Percentiles rank a stretch among this genome's conserved stretches.
phyloP scores from a whole-genome alignment of 2,888 invertebrate genomes.

The Lacanobia wlatinum region DNA sequence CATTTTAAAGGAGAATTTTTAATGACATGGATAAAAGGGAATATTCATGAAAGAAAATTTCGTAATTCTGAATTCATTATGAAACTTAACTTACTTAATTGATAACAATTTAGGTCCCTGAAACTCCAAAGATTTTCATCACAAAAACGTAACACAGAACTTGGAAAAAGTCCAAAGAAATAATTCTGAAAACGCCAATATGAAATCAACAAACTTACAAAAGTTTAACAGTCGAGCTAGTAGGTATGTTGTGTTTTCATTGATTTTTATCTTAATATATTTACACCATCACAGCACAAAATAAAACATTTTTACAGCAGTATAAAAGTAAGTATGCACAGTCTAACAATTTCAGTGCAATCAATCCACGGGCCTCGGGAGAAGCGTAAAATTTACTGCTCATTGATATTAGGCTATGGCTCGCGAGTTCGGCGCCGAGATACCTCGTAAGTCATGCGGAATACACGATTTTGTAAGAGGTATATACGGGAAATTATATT shows the following conservation, averaged over 20 bases:
- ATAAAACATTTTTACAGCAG: constrained; percentile 35
- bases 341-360: constrained; percentile 44
- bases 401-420: constrained; percentile 42
- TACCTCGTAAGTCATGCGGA: constrained; percentile 48
- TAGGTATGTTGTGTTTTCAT: too few species aligned
- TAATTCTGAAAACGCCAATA: too few species aligned
- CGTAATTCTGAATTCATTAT: constrained; percentile 1
- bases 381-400: constrained; percentile 57
- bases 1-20: constrained; percentile 19
- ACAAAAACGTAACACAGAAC: neutral
- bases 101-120: neutral
- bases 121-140: neutral
- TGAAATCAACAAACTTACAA: neutral
- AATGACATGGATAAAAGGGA: constrained; percentile 16
- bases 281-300: neutral
- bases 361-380: constrained; percentile 39
- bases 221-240: too few species aligned
- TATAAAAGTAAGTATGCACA: constrained; percentile 44
- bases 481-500: constrained; percentile 26
- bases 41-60: constrained; percentile 3
- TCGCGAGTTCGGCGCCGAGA: constrained; percentile 10
- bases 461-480: constrained; percentile 23
- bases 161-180: neutral
- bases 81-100: constrained; percentile 1
- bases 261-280: too few species aligned